Conservation (phyloP, 2,888 invertebrate species). For the Tipula unca region DNA sequence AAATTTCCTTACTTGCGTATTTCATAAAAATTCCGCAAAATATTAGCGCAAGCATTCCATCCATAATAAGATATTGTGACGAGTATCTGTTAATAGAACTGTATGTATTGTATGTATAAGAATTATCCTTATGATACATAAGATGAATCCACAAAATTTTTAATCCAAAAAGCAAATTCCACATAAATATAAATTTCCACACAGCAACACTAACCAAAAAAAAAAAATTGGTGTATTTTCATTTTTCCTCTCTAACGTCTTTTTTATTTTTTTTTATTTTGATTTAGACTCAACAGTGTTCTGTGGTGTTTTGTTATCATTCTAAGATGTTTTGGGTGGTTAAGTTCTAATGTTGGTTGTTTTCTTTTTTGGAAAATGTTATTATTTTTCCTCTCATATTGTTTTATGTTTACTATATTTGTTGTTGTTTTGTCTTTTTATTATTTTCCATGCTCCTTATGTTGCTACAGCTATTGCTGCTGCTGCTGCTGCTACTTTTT, state of each 20-base stretch:
- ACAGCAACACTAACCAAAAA: background rate
- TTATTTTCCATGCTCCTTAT: background rate
- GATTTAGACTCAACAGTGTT: background rate
- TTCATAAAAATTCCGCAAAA: background rate
- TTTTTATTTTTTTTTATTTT: background rate
- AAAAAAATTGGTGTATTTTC: background rate
- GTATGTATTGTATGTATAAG: background rate
- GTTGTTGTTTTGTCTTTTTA: background rate
- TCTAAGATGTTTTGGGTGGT: background rate
- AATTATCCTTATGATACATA: background rate
- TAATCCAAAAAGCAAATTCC: background rate
- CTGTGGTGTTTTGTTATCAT: background rate
- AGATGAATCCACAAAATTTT: background rate
- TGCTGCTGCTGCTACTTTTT: background rate
- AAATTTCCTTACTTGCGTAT: background rate
- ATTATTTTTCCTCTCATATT: background rate
- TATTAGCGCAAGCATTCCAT: background rate
- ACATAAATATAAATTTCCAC: background rate
- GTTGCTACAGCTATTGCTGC: background rate
- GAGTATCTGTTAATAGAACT: background rate
- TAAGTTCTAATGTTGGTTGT: background rate
- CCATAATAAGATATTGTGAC: background rate
- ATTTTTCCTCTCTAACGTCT: background rate
- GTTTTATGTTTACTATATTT: background rate
- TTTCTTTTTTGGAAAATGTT: background rate